phyloP scores from a whole-genome alignment of 2,113 vertebrate species.

The Mastomys coucha region DNA sequence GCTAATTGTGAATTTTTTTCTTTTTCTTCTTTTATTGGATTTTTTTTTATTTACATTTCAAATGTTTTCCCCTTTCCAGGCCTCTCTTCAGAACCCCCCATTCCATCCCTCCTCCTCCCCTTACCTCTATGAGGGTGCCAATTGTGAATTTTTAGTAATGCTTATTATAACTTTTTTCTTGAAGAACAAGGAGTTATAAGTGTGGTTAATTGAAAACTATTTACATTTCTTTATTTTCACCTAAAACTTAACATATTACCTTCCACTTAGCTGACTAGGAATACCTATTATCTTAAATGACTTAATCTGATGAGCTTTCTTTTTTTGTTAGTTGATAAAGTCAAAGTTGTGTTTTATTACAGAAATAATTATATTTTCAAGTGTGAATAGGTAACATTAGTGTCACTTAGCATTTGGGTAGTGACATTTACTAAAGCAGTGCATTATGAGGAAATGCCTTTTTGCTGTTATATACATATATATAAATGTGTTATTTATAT shows the following conservation, averaged over 20 bases:
- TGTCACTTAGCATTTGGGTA: slow-evolving; percentile 42
- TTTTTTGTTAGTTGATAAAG: slow-evolving; percentile 3
- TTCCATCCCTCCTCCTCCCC: too few species aligned
- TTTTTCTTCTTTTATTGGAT: too few species aligned
- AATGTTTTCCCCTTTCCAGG: too few species aligned
- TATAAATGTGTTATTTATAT: neutral
- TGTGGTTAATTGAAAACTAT: neutral
- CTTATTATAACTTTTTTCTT: slow-evolving; percentile 36
- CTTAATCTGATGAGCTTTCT: slow-evolving; percentile 29
- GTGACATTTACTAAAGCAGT: slow-evolving; percentile 45
- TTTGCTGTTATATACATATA: neutral
- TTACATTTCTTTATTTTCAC: slow-evolving; percentile 27
- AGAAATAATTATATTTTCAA: slow-evolving; percentile 36
- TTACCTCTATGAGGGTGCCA: too few species aligned
- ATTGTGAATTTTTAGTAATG: neutral
- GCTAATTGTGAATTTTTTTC: neutral
- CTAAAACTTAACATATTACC: neutral
- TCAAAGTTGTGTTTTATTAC: slow-evolving; percentile 39
- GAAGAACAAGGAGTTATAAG: neutral
- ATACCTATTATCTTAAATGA: slow-evolving; percentile 55
- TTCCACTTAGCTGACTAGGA: neutral
- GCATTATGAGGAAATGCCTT: slow-evolving; percentile 24
- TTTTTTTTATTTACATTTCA: too few species aligned
- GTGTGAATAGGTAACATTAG: slow-evolving; percentile 40
- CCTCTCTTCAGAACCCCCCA: too few species aligned